Base-by-base conservation (phyloP, 2,888 invertebrate genomes). In the Mythimna albipuncta region DNA sequence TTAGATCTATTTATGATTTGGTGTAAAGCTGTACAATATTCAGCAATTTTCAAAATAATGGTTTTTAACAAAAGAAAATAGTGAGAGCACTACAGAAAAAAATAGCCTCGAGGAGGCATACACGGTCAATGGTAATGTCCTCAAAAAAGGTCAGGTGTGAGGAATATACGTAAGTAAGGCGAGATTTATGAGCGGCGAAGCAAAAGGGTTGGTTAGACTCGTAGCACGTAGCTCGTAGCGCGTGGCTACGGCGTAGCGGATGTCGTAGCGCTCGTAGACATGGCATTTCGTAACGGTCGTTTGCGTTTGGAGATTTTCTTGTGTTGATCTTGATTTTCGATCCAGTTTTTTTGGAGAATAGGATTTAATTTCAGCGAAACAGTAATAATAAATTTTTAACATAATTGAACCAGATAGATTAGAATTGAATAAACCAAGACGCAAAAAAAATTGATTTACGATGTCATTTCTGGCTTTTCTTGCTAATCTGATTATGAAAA, bases 171-270 rank as follows among this genome's bases (percentile, higher is more conserved):
- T 69, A 50, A 59, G 68, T 72, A 69, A 66, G n/a, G 50, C 41
- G 78, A 73, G 83, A 80, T 82, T 79, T 82, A 79, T 64, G 79
- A 44, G 50, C 50, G 57, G 59, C 13, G n/a, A 52, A 13, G 38
- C 47, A 11, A 72, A 69, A 72, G 66, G 79, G 69, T 65, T 72
- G 52, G 62, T 50, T 16, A 32, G 44, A 38, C 67, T 52, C 61
- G 80, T 83, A 83, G 67, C 80, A 70, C 74, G 83, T 82, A 79
- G 77, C 64, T 6, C 38, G 55, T 55, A 55, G 55, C 13, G 21
- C 32, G 38, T 50, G 47, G 77, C 32, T 61, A 50, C 68, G 19
- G 32, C 79, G 58, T 78, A 75, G 62, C 21, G 38, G 52, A 63
- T 50, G 64, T 67, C 54, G 81, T 69, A 77, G 64, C 77, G 47